A percentile compares a stretch with the other conserved stretches of the same genome.
phyloP scores from a whole-genome alignment of 2,113 vertebrate genomes.

The Bufo gargarizans region DNA sequence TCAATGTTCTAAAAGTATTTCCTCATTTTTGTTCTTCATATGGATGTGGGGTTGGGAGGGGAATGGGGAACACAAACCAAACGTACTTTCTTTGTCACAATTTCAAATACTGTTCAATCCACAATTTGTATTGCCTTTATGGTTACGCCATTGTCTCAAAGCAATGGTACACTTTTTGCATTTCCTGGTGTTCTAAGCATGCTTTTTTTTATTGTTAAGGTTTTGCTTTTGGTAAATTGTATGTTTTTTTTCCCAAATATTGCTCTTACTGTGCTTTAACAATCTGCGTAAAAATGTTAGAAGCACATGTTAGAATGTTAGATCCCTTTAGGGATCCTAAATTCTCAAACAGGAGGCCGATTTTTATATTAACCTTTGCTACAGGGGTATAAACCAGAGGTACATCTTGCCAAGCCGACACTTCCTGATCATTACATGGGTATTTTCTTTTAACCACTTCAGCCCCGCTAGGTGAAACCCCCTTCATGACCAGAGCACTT shows the following conservation, averaged over 20 bases:
- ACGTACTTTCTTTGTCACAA: conserved; percentile 58
- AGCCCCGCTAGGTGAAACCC: too few species aligned
- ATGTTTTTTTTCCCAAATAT: conserved; percentile 61
- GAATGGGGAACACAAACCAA: neutral
- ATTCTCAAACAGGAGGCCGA: too few species aligned
- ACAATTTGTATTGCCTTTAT: conserved; percentile 62
- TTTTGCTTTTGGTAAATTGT: conserved; percentile 56
- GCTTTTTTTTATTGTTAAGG: conserved; percentile 60
- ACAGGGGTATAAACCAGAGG: too few species aligned
- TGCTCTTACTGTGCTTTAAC: conserved; percentile 69
- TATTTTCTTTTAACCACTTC: too few species aligned
- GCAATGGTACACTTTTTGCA: conserved; percentile 61
- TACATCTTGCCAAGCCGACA: too few species aligned
- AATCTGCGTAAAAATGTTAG: conserved; percentile 63
- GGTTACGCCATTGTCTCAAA: conserved; percentile 62
- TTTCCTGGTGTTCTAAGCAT: conserved; percentile 65
- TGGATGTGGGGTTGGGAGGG: neutral
- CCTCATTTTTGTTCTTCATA: neutral
- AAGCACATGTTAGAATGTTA: too few species aligned
- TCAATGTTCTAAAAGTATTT: neutral
- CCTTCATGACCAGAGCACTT: too few species aligned
- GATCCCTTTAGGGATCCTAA: too few species aligned
- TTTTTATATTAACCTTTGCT: too few species aligned
- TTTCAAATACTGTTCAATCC: conserved; percentile 57
- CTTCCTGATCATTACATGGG: too few species aligned